These are phyloP conservation scores for Dinothrombium tinctorium DNA, from an alignment of 1,140 invertebrate genomes.

Conservation along the genomic window DNA sequence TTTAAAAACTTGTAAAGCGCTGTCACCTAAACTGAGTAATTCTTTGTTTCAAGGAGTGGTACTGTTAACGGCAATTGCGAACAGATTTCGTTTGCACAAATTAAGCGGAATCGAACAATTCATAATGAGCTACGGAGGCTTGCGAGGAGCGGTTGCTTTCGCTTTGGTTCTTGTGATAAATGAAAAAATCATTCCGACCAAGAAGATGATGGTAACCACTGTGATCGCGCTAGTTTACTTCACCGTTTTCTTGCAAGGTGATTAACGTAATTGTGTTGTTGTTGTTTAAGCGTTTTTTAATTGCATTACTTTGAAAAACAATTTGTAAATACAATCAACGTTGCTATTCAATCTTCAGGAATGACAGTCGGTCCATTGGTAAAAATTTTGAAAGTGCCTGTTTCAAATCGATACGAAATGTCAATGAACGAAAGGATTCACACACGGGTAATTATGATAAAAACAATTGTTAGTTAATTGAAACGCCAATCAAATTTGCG, in stretches of 20 bases:
- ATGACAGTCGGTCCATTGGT: slow-evolving; percentile 95
- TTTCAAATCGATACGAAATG: slow-evolving; percentile 59
- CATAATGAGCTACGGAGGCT: slow-evolving; percentile 94
- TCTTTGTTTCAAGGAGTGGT: slow-evolving; percentile 75
- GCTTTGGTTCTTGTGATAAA: slow-evolving; percentile 79
- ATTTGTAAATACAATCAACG: neutral
- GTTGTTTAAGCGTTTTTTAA: neutral
- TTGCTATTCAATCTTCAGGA: slow-evolving; percentile 27
- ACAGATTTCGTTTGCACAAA: slow-evolving; percentile 71
- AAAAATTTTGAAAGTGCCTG: slow-evolving; percentile 77
- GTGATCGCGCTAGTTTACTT: slow-evolving; percentile 96
- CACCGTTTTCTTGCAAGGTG: slow-evolving; percentile 68
- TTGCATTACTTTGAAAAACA: neutral
- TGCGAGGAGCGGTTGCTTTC: slow-evolving; percentile 94
- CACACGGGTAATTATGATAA: slow-evolving; percentile 42
- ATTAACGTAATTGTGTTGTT: neutral
- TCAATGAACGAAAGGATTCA: slow-evolving; percentile 92
- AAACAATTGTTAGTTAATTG: neutral
- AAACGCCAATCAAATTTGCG: neutral
- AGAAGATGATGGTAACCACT: slow-evolving; percentile 85
- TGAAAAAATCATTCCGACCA: slow-evolving; percentile 35
- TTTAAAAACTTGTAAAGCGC: too few species aligned
- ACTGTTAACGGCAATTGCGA: slow-evolving; percentile 62
- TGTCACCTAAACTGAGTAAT: too few species aligned
- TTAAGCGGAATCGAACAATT: slow-evolving; percentile 86